These are phyloP conservation scores for Aradophagus sp. DNA, from an alignment of 1,140 invertebrate genomes.

Conservation along the genomic window DNA sequence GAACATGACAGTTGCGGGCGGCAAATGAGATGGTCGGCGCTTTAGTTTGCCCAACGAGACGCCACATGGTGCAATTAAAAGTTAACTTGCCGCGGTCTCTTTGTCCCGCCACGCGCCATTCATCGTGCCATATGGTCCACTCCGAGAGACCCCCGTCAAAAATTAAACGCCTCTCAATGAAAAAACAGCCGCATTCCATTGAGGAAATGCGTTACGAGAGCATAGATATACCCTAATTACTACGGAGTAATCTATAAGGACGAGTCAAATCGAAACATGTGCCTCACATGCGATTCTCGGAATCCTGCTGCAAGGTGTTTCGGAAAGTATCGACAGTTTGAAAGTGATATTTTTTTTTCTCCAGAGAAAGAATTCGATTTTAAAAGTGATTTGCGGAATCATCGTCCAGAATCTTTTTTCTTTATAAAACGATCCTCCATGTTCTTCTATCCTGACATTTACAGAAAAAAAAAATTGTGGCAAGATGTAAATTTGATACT, in stretches of 20 bases:
- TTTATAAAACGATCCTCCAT: no score
- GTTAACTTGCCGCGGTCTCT: constrained; percentile 61
- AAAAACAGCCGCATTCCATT: background rate
- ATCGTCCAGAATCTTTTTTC: no score
- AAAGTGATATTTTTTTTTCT: no score
- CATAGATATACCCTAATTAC: constrained; percentile 30
- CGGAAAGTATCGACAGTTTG: no score
- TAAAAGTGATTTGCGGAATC: no score
- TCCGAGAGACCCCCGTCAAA: constrained; percentile 10
- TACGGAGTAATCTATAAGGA: constrained; percentile 33
- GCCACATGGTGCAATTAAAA: constrained; percentile 73
- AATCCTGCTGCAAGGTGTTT: constrained; percentile 18
- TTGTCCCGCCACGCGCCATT: constrained; percentile 66
- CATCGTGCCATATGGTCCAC: constrained; percentile 65
- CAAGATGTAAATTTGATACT: no score
- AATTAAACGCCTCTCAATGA: constrained; percentile 31
- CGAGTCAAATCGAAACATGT: constrained; percentile 23
- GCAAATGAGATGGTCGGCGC: constrained; percentile 56
- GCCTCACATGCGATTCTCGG: constrained; percentile 10
- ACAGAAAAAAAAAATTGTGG: no score
- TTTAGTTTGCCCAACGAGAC: constrained; percentile 18
- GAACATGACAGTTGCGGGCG: constrained; percentile 63
- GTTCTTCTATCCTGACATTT: no score
- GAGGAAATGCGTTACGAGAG: no score
- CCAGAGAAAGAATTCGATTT: no score